A percentile compares a stretch with the other conserved stretches of the same genome.
Conservation (phyloP, 2,797 vertebrate species). For the Halcyon chelicuti region DNA sequence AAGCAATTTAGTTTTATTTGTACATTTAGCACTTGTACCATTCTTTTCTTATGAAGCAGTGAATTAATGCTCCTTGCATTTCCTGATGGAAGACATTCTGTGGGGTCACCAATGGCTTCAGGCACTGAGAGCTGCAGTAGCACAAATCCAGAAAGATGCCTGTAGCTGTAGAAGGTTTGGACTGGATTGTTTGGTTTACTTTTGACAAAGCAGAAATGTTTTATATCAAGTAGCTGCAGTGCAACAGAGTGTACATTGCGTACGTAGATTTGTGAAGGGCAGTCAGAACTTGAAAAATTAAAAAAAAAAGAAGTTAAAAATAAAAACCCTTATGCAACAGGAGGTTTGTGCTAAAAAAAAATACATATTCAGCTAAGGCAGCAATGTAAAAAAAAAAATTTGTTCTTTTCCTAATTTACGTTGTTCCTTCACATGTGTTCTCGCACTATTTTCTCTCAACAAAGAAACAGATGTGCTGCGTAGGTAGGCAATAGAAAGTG, state of each 20-base stretch:
- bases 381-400: neutral
- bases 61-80: slow-evolving; percentile 37
- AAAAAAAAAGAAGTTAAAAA: neutral
- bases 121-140: neutral
- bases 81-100: neutral
- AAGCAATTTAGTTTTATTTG: slow-evolving; percentile 34
- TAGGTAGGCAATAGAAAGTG: slow-evolving; percentile 31
- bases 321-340: neutral
- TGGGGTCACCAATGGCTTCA: neutral
- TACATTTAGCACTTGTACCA: neutral
- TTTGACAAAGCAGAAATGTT: neutral
- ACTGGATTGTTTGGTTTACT: neutral
- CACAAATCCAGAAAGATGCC: neutral
- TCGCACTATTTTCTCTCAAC: neutral
- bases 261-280: neutral
- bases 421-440: neutral
- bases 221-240: neutral
- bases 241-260: neutral
- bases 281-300: neutral
- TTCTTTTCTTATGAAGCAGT: neutral
- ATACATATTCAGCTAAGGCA: neutral
- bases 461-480: slow-evolving; percentile 38
- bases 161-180: neutral
- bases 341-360: neutral
- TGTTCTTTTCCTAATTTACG: neutral